Percentiles rank a stretch among this genome's conserved stretches.
These are phyloP conservation scores for Arctia plantaginis DNA, from an alignment of 2,888 invertebrate species.

Conservation along the genomic window DNA sequence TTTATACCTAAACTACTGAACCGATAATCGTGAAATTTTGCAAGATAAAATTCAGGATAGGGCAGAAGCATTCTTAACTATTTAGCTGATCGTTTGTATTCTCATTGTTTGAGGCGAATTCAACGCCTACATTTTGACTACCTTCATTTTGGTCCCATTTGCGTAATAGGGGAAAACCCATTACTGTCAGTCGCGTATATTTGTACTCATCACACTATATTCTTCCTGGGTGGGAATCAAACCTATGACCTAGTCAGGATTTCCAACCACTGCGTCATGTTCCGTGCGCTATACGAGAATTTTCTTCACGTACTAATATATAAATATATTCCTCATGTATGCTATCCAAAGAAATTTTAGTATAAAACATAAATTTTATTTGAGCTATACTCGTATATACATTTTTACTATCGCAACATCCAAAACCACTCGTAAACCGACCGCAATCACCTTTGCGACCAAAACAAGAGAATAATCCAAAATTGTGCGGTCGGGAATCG, in stretches of 20 bases:
- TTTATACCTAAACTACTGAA: neutral
- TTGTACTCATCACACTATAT: neutral
- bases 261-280: too few relatives aligned
- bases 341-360: neutral
- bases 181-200: too few relatives aligned
- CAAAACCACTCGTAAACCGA: neutral
- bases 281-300: too few relatives aligned
- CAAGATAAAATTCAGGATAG: too few relatives aligned
- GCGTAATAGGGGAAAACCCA: too few relatives aligned
- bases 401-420: neutral
- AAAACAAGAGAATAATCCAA: slow-evolving; percentile 15
- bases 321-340: too few relatives aligned
- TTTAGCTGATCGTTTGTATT: too few relatives aligned
- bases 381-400: neutral
- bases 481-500: slow-evolving; percentile 29
- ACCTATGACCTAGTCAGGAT: neutral
- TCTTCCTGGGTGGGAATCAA: neutral
- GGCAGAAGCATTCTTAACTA: neutral
- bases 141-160: too few relatives aligned
- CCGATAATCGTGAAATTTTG: neutral
- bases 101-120: too few relatives aligned
- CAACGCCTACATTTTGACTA: too few relatives aligned
- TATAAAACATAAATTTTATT: neutral
- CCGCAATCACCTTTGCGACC: slow-evolving; percentile 11
- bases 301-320: too few relatives aligned